These are phyloP conservation scores for Schrankia costaestrigalis DNA, from an alignment of 2,888 invertebrate genomes.

Conservation along the genomic window DNA sequence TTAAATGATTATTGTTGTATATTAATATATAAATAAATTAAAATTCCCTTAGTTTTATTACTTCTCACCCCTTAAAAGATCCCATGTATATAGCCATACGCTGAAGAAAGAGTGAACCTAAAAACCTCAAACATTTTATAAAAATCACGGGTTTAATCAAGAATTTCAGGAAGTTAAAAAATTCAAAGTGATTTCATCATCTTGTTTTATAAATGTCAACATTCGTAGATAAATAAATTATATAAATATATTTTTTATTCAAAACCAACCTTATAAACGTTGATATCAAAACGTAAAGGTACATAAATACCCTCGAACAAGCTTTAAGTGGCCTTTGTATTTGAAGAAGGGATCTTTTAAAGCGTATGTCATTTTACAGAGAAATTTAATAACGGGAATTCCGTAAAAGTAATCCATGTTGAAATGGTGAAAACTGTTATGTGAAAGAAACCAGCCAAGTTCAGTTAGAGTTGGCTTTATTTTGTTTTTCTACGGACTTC, in stretches of 20 bases:
- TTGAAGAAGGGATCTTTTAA: constrained; percentile 3
- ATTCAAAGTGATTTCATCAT: too few species aligned
- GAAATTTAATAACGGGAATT: constrained; percentile 13
- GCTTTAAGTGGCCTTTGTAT: constrained; percentile 10
- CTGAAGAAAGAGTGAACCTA: too few species aligned
- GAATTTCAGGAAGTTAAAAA: too few species aligned
- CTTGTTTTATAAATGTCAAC: too few species aligned
- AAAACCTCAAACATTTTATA: too few species aligned
- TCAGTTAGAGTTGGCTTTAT: constrained; percentile 1
- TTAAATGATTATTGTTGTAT: constrained; percentile 31
- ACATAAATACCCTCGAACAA: constrained; percentile 3
- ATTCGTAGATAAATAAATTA: too few species aligned
- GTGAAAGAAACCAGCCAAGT: not conserved
- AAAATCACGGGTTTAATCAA: too few species aligned
- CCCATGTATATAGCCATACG: too few species aligned
- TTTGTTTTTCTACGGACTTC: not conserved
- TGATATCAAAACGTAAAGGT: not conserved
- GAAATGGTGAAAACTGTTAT: constrained; percentile 3
- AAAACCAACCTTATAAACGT: not conserved
- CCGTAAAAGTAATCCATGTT: constrained; percentile 6
- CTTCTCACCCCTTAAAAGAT: too few species aligned
- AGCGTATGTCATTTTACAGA: constrained; percentile 5
- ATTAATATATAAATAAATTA: too few species aligned
- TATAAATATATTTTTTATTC: too few species aligned
- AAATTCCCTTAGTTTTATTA: not conserved